Percentiles rank a stretch among this genome's conserved stretches.
Conservation (phyloP, 2,888 invertebrate genomes). For the Malacosoma neustria region DNA sequence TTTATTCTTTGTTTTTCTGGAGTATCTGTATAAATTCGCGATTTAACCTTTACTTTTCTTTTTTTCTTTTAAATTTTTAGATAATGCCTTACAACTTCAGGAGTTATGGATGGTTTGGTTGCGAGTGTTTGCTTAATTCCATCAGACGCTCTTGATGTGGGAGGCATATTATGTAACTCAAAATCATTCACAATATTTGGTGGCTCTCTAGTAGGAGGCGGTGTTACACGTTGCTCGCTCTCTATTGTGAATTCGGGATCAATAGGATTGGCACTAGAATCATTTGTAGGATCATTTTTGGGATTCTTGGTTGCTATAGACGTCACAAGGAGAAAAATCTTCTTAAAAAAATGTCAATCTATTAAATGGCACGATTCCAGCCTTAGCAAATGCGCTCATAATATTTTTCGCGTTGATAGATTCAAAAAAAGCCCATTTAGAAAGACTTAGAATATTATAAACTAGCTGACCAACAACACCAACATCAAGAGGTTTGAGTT, state of each 20-base stretch:
- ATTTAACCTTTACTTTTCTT: no score
- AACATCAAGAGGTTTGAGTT: no score
- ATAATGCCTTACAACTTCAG: no score
- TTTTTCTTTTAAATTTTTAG: no score
- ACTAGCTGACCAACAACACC: background rate
- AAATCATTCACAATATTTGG: background rate
- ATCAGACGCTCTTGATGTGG: no score
- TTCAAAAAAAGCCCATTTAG: constrained; percentile 20
- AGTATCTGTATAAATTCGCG: no score
- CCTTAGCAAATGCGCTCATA: constrained; percentile 24
- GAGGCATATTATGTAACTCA: constrained; percentile 4
- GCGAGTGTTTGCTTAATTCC: no score
- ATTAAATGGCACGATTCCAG: constrained; percentile 17
- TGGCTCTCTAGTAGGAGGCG: constrained; percentile 5
- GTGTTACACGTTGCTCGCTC: constrained; percentile 6
- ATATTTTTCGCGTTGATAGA: constrained; percentile 30
- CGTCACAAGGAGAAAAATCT: constrained; percentile 1
- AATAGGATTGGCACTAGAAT: constrained; percentile 2
- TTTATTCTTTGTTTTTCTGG: no score
- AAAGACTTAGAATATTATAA: constrained; percentile 5
- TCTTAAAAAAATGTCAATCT: constrained; percentile 8
- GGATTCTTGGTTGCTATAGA: constrained; percentile 3
- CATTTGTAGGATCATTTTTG: constrained; percentile 2
- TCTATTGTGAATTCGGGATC: constrained; percentile 6
- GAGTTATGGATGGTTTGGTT: no score